Conservation (phyloP, 2,113 vertebrate genomes). For the Puffinus mauretanicus region DNA sequence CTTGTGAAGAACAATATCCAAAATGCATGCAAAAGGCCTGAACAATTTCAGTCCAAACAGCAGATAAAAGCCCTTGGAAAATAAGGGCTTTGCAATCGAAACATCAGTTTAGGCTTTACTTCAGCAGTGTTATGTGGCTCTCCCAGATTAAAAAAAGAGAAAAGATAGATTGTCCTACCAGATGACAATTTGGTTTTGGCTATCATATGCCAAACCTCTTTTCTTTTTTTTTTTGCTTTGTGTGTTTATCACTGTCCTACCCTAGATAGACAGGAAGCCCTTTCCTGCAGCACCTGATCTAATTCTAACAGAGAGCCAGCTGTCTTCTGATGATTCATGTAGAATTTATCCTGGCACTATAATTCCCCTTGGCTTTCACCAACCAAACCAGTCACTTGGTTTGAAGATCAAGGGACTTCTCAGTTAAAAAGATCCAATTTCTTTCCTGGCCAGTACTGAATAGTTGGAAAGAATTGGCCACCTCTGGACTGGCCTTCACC, state of each 20-base stretch:
- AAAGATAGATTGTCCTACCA: neutral
- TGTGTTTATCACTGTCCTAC: neutral
- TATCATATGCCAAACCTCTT: neutral
- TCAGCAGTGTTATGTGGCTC: neutral
- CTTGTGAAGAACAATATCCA: neutral
- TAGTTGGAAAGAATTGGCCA: neutral
- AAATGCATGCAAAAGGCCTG: neutral
- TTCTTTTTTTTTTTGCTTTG: neutral
- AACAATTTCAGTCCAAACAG: neutral
- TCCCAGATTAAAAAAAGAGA: neutral
- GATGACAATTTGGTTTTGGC: neutral
- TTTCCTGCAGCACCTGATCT: neutral
- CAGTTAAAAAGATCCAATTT: neutral
- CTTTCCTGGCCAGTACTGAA: slow-evolving; percentile 5
- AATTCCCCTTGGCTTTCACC: slow-evolving; percentile 4
- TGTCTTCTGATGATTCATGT: neutral
- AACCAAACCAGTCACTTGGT: neutral
- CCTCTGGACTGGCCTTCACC: neutral
- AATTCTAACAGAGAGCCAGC: neutral
- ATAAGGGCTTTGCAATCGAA: neutral
- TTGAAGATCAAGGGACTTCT: slow-evolving; percentile 26
- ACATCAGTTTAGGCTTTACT: neutral
- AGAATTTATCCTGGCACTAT: neutral
- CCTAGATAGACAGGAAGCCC: neutral
- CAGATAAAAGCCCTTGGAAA: neutral